Conservation (phyloP, 2,888 invertebrate species). For the Scotopteryx bipunctaria region DNA sequence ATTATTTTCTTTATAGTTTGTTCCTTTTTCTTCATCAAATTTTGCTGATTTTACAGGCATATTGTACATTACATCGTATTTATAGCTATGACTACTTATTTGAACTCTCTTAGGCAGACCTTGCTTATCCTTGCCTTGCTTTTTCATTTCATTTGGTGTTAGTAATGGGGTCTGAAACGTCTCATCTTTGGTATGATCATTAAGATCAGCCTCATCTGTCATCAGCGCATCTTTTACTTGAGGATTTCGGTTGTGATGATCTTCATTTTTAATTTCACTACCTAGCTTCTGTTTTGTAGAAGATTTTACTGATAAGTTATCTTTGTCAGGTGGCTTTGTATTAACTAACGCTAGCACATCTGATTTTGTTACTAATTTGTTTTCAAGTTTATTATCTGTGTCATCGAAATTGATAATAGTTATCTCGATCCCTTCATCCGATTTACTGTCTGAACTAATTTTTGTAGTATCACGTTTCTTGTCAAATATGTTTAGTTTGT, state of each 20-base stretch:
- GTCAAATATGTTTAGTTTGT: slow-evolving; percentile 1
- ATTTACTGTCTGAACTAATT: neutral
- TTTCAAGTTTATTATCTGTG: neutral
- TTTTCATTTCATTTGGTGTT: slow-evolving; percentile 2
- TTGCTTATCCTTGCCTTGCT: neutral
- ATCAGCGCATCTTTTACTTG: neutral
- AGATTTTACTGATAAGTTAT: too few species aligned
- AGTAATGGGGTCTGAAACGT: too few species aligned
- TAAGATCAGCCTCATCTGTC: neutral
- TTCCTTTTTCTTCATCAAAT: neutral
- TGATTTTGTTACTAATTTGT: neutral
- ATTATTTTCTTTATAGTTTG: neutral
- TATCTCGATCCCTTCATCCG: slow-evolving; percentile 38
- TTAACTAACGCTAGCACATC: neutral
- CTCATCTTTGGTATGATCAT: neutral
- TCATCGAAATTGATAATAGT: slow-evolving; percentile 46
- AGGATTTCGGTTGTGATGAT: neutral
- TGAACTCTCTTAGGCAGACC: slow-evolving; percentile 40
- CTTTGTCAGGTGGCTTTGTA: too few species aligned
- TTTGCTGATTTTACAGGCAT: slow-evolving; percentile 22
- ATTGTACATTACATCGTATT: slow-evolving; percentile 46
- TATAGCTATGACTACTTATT: slow-evolving; percentile 46
- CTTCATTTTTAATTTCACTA: neutral
- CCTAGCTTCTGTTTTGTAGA: too few species aligned
- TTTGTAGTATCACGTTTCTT: slow-evolving; percentile 9